These are phyloP conservation scores for Ganaspis brasiliensis DNA, from an alignment of 2,888 invertebrate species.

Conservation along the genomic window DNA sequence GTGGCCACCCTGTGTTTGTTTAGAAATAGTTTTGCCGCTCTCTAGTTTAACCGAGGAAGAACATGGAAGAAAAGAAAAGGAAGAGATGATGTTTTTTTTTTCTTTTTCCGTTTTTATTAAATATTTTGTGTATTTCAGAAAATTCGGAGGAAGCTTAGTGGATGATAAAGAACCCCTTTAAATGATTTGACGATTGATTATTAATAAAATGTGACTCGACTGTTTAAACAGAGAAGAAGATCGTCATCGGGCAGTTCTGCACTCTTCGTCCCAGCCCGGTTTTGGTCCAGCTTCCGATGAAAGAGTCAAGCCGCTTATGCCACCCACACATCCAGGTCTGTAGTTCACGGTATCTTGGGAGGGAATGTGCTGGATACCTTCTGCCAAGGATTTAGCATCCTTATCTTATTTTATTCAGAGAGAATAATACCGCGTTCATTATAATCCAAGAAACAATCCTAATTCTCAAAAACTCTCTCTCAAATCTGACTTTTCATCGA, in stretches of 20 bases:
- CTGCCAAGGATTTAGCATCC: conserved; percentile 47
- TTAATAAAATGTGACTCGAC: conserved; percentile 72
- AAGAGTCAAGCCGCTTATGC: conserved; percentile 79
- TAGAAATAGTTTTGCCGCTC: too few relatives aligned
- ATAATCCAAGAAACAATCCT: neutral
- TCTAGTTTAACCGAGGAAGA: conserved; percentile 47
- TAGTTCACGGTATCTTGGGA: conserved; percentile 78
- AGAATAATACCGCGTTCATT: conserved; percentile 1
- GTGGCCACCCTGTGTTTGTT: too few relatives aligned
- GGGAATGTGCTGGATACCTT: conserved; percentile 68
- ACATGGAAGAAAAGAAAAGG: neutral
- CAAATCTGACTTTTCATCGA: neutral
- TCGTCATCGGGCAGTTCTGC: conserved; percentile 75
- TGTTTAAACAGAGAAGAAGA: conserved; percentile 80
- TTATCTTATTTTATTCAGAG: conserved; percentile 17
- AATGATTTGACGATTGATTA: conserved; percentile 48
- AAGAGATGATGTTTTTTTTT: conserved; percentile 41
- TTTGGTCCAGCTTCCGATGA: conserved; percentile 74
- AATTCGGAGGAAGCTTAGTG: conserved; percentile 45
- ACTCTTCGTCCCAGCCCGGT: conserved; percentile 73
- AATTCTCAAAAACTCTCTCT: too few relatives aligned
- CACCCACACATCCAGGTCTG: conserved; percentile 80
- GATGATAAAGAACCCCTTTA: conserved; percentile 3
- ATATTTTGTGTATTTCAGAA: conserved; percentile 45
- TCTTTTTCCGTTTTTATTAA: conserved; percentile 37